A percentile compares a stretch with the other conserved stretches of the same genome.
These are phyloP conservation scores for Coregonus sp. DNA, from an alignment of 2,797 vertebrate species.

Conservation along the genomic window DNA sequence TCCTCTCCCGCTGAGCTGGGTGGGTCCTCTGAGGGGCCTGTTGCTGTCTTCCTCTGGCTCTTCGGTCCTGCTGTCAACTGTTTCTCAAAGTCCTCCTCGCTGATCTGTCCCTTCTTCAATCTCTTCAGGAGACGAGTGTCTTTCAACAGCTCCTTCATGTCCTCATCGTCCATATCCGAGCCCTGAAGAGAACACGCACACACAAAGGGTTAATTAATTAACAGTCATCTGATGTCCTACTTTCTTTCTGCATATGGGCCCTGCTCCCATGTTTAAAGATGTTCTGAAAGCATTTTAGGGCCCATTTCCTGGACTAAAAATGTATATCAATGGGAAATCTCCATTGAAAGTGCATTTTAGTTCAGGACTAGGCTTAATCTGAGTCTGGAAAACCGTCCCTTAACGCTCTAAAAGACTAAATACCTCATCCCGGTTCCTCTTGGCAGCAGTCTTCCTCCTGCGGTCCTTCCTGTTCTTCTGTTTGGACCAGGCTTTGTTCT, in stretches of 20 bases:
- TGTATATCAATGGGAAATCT: too few relatives aligned
- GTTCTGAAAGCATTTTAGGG: background rate
- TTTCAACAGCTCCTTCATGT: slow-evolving; percentile 86
- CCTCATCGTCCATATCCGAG: slow-evolving; percentile 81
- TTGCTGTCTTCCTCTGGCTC: slow-evolving; percentile 19
- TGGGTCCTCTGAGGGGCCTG: background rate
- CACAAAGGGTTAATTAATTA: background rate
- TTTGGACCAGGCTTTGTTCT: slow-evolving; percentile 92
- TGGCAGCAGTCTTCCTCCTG: slow-evolving; percentile 78
- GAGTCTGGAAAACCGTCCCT: too few relatives aligned
- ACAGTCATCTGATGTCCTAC: background rate
- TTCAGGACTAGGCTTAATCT: too few relatives aligned
- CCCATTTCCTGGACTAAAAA: too few relatives aligned
- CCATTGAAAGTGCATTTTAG: too few relatives aligned
- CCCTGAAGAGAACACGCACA: slow-evolving; percentile 59
- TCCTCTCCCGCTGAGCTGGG: background rate
- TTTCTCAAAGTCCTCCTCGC: slow-evolving; percentile 89
- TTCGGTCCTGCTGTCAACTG: slow-evolving; percentile 60
- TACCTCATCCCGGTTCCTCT: slow-evolving; percentile 86
- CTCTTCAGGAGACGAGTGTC: slow-evolving; percentile 93
- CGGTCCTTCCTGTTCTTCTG: slow-evolving; percentile 88
- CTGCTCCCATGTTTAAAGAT: background rate
- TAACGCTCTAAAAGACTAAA: background rate
- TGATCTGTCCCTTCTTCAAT: slow-evolving; percentile 90
- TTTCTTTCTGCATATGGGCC: background rate